Evolutionary conservation across 2,888 invertebrate genomes (phyloP).

Genomic region (Amorpha juglandis): DNA sequence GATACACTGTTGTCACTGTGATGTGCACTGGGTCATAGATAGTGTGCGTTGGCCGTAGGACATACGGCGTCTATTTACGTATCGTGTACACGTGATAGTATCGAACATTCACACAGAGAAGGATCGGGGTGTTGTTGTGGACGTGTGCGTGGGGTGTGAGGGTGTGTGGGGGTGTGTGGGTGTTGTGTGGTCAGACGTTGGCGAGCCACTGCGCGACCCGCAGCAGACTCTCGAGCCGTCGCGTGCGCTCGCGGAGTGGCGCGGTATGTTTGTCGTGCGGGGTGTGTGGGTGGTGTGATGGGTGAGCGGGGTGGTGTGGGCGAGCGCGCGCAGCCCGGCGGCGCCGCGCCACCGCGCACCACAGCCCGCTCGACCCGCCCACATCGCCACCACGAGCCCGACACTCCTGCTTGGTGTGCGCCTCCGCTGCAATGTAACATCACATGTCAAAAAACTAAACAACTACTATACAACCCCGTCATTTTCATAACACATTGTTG

Average conservation of each 20-base stretch:
- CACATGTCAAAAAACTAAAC: background rate
- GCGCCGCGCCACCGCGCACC: constrained; percentile 27
- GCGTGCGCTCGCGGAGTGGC: constrained; percentile 32
- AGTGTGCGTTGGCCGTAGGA: too few species aligned
- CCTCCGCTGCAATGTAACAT: constrained; percentile 51
- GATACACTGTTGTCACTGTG: too few species aligned
- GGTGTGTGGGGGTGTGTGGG: background rate
- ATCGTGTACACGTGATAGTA: background rate
- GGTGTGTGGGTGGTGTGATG: constrained; percentile 27
- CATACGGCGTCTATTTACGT: background rate
- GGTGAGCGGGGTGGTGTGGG: constrained; percentile 26
- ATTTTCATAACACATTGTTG: too few species aligned
- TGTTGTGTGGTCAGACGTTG: constrained; percentile 24
- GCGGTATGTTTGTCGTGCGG: constrained; percentile 30
- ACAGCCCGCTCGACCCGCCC: constrained; percentile 2
- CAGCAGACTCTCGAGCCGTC: constrained; percentile 30
- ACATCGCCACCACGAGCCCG: constrained; percentile 3
- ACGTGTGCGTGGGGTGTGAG: background rate
- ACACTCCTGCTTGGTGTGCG: constrained; percentile 57
- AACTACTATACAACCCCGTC: too few species aligned
- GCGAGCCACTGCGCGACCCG: constrained; percentile 37
- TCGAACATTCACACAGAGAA: constrained; percentile 1
- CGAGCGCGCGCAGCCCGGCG: constrained; percentile 31
- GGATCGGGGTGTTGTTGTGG: background rate
- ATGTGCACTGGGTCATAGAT: too few species aligned